phyloP scores from a whole-genome alignment of 2,797 vertebrate genomes.

The Xerus rutilus region DNA sequence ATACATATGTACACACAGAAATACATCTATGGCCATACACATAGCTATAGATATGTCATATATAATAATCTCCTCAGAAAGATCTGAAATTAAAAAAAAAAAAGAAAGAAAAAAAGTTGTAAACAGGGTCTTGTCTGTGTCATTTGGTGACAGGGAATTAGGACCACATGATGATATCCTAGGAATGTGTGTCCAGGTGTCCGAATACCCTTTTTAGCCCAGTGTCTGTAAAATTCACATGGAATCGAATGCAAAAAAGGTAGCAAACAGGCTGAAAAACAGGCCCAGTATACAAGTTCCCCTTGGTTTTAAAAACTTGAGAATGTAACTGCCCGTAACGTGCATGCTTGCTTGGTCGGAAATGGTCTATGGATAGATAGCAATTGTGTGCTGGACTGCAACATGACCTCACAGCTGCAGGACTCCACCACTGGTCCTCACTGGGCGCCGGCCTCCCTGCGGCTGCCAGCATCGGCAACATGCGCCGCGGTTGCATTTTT shows the following conservation, averaged over 20 bases:
- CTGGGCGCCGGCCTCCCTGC: slow-evolving; percentile 79
- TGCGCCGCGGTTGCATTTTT: slow-evolving; percentile 88
- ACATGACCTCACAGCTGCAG: slow-evolving; percentile 85
- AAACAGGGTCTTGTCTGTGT: slow-evolving; percentile 91
- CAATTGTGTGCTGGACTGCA: slow-evolving; percentile 84
- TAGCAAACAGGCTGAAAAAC: slow-evolving; percentile 90
- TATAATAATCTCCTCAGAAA: slow-evolving; percentile 87
- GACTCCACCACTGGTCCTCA: slow-evolving; percentile 85
- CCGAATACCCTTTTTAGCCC: slow-evolving; percentile 87
- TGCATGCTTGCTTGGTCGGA: slow-evolving; percentile 88
- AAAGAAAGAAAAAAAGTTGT: slow-evolving; percentile 89
- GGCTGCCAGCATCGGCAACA: slow-evolving; percentile 86
- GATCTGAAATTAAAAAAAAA: slow-evolving; percentile 86
- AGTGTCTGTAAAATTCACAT: slow-evolving; percentile 87
- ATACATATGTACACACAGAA: slow-evolving; percentile 86
- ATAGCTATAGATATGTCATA: slow-evolving; percentile 86
- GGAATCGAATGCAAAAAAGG: slow-evolving; percentile 89
- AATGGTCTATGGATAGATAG: slow-evolving; percentile 82
- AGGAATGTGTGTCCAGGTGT: slow-evolving; percentile 86
- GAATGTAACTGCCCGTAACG: slow-evolving; percentile 83
- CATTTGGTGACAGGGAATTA: slow-evolving; percentile 83
- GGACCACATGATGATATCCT: slow-evolving; percentile 80
- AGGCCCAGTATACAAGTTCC: slow-evolving; percentile 85
- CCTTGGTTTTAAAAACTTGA: slow-evolving; percentile 88
- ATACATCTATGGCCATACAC: slow-evolving; percentile 84